These are phyloP conservation scores for Leptothorax acervorum DNA, from an alignment of 2,888 invertebrate genomes.

Conservation along the genomic window DNA sequence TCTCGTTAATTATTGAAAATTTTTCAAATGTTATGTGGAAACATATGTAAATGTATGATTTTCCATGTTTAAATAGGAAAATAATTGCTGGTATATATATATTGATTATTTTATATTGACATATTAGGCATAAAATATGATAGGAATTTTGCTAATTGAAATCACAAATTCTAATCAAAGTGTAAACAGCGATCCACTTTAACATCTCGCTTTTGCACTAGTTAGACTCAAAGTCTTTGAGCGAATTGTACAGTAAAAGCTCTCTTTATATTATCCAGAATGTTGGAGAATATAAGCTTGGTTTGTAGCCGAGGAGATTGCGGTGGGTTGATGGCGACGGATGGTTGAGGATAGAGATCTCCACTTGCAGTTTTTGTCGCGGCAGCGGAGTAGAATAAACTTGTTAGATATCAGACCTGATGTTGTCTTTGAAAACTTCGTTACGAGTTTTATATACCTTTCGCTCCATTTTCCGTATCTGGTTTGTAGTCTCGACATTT, in stretches of 20 bases:
- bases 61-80: background rate
- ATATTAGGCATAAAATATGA: background rate
- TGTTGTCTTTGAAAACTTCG: conserved; percentile 79
- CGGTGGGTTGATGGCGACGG: conserved; percentile 34
- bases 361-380: conserved; percentile 63
- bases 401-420: conserved; percentile 75
- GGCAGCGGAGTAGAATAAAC: conserved; percentile 73
- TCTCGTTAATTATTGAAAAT: background rate
- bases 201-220: background rate
- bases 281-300: conserved; percentile 16
- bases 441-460: conserved; percentile 72
- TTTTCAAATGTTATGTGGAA: background rate
- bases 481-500: conserved; percentile 53
- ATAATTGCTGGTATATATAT: background rate
- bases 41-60: background rate
- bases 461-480: conserved; percentile 55
- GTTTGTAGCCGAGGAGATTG: conserved; percentile 12
- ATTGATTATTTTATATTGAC: background rate
- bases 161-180: conserved; percentile 10
- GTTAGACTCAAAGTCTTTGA: background rate
- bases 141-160: background rate
- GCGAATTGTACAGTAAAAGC: conserved; percentile 4
- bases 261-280: conserved; percentile 18
- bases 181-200: conserved; percentile 9
- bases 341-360: conserved; percentile 65